Evolutionary conservation across 30 jellyfish, hydroid and myxozoan genomes (phyloP).

Genomic region (Calvadosia cruxmelitensis): DNA sequence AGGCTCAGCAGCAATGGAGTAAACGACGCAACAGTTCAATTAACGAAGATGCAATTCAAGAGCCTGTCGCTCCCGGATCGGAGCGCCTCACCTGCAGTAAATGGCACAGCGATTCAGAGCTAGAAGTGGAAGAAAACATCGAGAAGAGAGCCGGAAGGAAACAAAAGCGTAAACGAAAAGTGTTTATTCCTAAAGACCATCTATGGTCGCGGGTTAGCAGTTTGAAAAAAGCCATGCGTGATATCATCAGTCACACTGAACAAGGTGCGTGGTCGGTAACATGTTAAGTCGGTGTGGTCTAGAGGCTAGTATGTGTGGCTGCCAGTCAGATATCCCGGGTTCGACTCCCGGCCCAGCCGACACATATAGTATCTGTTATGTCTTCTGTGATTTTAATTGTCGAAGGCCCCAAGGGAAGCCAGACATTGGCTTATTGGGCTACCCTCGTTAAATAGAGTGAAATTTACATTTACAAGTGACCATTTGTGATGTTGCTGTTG

Average conservation of each 20-base stretch:
- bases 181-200: constrained; percentile 69
- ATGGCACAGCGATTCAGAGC: constrained; percentile 39
- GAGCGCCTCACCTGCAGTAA: background rate
- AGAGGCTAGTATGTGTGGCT: no score
- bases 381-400: no score
- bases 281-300: no score
- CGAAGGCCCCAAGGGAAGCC: no score
- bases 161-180: constrained; percentile 57
- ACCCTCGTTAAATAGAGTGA: no score
- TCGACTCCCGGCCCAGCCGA: no score
- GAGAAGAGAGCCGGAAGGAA: constrained; percentile 21
- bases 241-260: constrained; percentile 79
- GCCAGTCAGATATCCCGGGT: no score
- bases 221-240: constrained; percentile 82
- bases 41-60: background rate
- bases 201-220: constrained; percentile 94
- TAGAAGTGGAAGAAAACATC: constrained; percentile 19
- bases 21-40: background rate
- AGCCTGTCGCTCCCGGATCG: background rate
- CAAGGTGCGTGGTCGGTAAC: constrained; percentile 51
- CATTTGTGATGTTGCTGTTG: no score
- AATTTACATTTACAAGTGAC: no score
- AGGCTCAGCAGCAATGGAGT: background rate
- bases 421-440: no score
- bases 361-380: no score